Base-by-base conservation (phyloP, 2,888 invertebrate genomes). In the Polyploca ridens region DNA sequence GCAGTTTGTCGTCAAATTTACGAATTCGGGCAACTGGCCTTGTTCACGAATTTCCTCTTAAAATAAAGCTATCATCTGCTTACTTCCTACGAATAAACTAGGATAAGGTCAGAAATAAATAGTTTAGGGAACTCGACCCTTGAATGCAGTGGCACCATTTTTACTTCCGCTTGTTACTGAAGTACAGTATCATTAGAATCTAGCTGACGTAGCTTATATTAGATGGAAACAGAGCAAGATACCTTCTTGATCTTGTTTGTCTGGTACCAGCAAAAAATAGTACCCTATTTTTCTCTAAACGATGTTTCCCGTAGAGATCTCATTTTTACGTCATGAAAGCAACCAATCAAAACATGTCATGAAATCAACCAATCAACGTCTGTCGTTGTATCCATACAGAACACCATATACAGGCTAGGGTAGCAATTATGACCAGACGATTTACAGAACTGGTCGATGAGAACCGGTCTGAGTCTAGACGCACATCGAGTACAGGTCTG, bases 391-490 rank as follows among this genome's bases (percentile, higher is more conserved):
- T 38, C 19, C 16, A 46, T 60, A 38, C n/a, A 35, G 46, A 46
- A 46, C 46, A n/a, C 46, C 10, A 46, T 46, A 46, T n/a, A 38
- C 38, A 16, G 35, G 35, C 16, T 38, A 1, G 7, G 11, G 16
- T 60, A n/a, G 35, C 35, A 14, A 38, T 59, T 59, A 59, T 35
- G 27, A n/a, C 38, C 59, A 7, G 59, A 16, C 59, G 35, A 35
- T 59, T 38, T 35, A 16, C 59, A 38, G 38, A 60, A 60, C 59
- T 10, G 10, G 59, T 16, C 10, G 16, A 19, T 0, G 16, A 7
- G 6, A 60, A 60, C 59, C 38, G 59, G 59, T 35, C 38, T n/a
- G 35, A 35, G 16, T 38, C 14, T 59, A 33, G 6, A 60, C 7
- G 59, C 38, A 5, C 59, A 3, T 16, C 11, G 35, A 14, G n/a